These are phyloP conservation scores for Bothrops jararaca DNA, from an alignment of 2,113 vertebrate genomes.

Conservation along the genomic window DNA sequence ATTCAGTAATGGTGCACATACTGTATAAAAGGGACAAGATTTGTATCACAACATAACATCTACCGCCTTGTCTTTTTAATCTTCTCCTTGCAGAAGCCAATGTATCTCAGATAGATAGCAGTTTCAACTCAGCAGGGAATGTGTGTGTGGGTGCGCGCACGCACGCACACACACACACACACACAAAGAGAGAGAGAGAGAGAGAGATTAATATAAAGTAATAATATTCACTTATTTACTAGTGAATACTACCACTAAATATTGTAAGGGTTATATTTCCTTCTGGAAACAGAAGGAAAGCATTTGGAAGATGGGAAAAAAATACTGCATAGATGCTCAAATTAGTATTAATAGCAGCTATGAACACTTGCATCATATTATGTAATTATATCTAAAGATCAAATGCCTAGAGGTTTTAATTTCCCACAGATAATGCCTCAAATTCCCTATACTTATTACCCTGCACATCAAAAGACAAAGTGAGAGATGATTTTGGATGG, in stretches of 20 bases:
- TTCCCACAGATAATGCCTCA: conserved; percentile 28
- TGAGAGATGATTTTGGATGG: conserved; percentile 22
- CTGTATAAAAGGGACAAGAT: neutral
- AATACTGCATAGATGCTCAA: conserved; percentile 17
- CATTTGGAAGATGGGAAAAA: conserved; percentile 30
- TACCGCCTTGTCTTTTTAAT: neutral
- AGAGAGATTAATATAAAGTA: neutral
- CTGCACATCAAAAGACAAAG: conserved; percentile 33
- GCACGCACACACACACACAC: too few relatives aligned
- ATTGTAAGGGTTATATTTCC: conserved; percentile 13
- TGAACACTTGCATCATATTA: conserved; percentile 21
- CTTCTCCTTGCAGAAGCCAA: neutral
- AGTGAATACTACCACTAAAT: conserved; percentile 12
- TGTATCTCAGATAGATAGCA: neutral
- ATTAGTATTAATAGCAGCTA: conserved; percentile 35
- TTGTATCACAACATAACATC: neutral
- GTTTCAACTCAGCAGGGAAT: neutral
- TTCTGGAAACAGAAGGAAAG: conserved; percentile 38
- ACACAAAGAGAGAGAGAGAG: too few relatives aligned
- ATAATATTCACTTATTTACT: conserved; percentile 11
- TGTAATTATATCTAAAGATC: conserved; percentile 37
- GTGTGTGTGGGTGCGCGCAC: neutral
- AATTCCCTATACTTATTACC: conserved; percentile 28
- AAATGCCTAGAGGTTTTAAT: conserved; percentile 38
- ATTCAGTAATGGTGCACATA: neutral